Evolutionary conservation across 2,113 vertebrate species (phyloP), one percentile per base, ranked within the genome.

Genomic region (Parus major): DNA sequence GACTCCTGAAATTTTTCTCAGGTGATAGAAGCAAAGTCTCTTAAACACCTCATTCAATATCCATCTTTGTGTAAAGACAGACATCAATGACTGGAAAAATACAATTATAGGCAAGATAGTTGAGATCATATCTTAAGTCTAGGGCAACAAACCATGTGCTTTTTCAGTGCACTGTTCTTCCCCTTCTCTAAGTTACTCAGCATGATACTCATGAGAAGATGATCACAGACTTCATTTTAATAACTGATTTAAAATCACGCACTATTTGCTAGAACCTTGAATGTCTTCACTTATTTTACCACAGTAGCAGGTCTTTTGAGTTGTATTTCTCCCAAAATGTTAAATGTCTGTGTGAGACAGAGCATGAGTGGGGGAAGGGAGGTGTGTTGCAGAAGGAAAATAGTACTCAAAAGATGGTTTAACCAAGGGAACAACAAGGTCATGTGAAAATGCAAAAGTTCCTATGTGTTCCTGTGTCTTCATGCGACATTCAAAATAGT

Each of bases 321-420:
- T 35, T 72, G 4, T 18, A 18, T 77, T 90, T 88, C 42, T 94
- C 57, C 10, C 7, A 35, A 82, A 49, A 27, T 9, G 3, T 66
- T 75, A 56, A 50, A 70, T 31, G 4, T 15, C 7, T 22, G 3
- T 1, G 1, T 39, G 41, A 84, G 44, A 71, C 3, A 56, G 39
- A 73, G 21, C 5, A 16, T 5, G 6, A 10, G 10, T 29, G 14
- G 29, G 18, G 22, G 15, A 64, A 29, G 8, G 33, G 3, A 49
- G 2, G 3, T 10, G 2, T 1, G 2, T 11, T 55, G 4, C 19
- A 11, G 5, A 73, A 15, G 7, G 13, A 73, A 55, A 41, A 9
- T 16, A 52, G 4, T 33, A 18, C 52, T 44, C 11, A 92, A 91
- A 68, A 66, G 36, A 35, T 31, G 25, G 13, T 66, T 85, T 63